These are phyloP conservation scores for Sisyra nigra DNA, from an alignment of 2,888 invertebrate genomes.

Conservation along the genomic window DNA sequence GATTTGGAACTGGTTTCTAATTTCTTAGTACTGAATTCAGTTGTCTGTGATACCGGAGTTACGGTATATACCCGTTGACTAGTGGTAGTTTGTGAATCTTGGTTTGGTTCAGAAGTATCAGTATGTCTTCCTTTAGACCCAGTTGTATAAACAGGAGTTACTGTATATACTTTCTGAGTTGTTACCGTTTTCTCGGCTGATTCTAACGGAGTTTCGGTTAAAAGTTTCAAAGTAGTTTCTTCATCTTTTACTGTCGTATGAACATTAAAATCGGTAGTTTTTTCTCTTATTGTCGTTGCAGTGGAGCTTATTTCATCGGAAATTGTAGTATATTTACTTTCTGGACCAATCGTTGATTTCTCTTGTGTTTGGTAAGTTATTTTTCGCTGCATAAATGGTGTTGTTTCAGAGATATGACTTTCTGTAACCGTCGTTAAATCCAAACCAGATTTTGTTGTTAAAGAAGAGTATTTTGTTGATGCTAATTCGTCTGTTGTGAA, in stretches of 20 bases:
- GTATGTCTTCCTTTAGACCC: not conserved
- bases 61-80: conserved; percentile 6
- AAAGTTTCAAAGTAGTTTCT: conserved; percentile 3
- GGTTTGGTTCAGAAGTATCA: not conserved
- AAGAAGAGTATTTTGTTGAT: too few species aligned
- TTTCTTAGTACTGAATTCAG: too few species aligned
- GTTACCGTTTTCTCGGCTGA: not conserved
- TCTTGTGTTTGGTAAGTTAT: conserved; percentile 1
- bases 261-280: not conserved
- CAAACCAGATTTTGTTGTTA: too few species aligned
- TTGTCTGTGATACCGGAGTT: conserved; percentile 1
- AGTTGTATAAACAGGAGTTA: conserved; percentile 3
- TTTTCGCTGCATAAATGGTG: too few species aligned
- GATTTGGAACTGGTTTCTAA: too few species aligned
- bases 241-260: conserved; percentile 2
- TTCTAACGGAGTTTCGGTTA: not conserved
- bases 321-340: too few species aligned
- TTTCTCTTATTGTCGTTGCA: too few species aligned
- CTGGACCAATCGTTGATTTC: conserved; percentile 2
- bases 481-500: too few species aligned
- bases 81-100: not conserved
- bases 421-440: too few species aligned
- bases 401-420: not conserved
- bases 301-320: too few species aligned
- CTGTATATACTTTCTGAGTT: conserved; percentile 3